phyloP scores from a whole-genome alignment of 2,113 vertebrate genomes.

The Elephantulus edwardii region DNA sequence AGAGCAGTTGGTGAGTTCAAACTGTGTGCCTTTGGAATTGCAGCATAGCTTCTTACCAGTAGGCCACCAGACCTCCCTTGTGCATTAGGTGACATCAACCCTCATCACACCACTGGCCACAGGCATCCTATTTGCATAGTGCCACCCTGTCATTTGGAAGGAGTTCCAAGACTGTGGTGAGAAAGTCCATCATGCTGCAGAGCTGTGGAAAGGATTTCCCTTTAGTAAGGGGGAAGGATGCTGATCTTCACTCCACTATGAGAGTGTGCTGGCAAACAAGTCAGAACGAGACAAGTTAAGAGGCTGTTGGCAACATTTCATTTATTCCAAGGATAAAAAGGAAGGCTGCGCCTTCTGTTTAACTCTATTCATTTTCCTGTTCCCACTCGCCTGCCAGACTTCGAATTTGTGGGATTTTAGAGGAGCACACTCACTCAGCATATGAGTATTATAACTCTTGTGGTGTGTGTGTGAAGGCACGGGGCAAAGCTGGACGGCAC shows the following conservation, averaged over 20 bases:
- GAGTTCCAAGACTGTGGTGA: background rate
- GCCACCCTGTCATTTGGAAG: background rate
- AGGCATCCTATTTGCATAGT: background rate
- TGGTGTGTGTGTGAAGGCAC: background rate
- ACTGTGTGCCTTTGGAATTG: too few species aligned
- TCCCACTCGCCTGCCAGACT: background rate
- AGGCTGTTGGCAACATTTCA: background rate
- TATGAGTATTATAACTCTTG: background rate
- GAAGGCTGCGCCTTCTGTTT: background rate
- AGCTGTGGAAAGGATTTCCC: background rate
- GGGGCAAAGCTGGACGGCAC: background rate
- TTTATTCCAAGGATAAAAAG: constrained; percentile 3
- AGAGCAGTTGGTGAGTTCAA: too few species aligned
- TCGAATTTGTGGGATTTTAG: background rate
- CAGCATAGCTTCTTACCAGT: too few species aligned
- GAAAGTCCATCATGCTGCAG: background rate
- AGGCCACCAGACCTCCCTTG: too few species aligned
- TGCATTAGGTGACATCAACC: background rate
- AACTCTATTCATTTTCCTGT: background rate
- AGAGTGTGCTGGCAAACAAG: constrained; percentile 24
- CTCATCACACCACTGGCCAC: background rate
- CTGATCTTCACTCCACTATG: constrained; percentile 13
- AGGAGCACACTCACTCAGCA: background rate
- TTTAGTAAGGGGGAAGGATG: constrained; percentile 6
- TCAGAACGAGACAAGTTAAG: constrained; percentile 7